These are phyloP conservation scores for Leptopilina clavipes DNA, from an alignment of 1,140 invertebrate genomes.

Conservation along the genomic window DNA sequence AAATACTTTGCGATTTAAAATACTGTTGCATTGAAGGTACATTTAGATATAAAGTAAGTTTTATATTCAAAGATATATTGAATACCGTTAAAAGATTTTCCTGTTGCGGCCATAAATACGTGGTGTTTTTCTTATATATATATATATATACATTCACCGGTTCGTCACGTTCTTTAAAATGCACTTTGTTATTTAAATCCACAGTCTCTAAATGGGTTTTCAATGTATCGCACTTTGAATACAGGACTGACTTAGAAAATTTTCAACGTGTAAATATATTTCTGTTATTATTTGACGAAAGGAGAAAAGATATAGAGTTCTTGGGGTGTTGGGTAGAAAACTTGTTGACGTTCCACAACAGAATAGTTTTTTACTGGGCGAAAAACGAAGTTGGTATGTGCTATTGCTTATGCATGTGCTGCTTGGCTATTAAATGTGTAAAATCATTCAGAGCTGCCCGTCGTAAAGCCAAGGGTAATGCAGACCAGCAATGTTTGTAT, in stretches of 20 bases:
- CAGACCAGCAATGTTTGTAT: slow-evolving; percentile 15
- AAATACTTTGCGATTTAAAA: too few species aligned
- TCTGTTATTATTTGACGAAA: slow-evolving; percentile 25
- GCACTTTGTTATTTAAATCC: slow-evolving; percentile 18
- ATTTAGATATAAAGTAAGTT: background rate
- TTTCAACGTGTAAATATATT: slow-evolving; percentile 22
- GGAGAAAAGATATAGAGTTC: too few species aligned
- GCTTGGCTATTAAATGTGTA: slow-evolving; percentile 30
- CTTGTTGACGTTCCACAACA: slow-evolving; percentile 30
- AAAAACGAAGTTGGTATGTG: slow-evolving; percentile 32
- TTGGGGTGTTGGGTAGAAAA: background rate
- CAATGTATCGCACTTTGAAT: slow-evolving; percentile 23
- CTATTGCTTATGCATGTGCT: slow-evolving; percentile 32
- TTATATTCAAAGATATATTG: background rate
- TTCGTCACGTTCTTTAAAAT: slow-evolving; percentile 46
- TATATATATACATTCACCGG: slow-evolving; percentile 46
- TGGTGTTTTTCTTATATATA: slow-evolving; percentile 49
- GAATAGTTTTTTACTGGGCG: slow-evolving; percentile 25
- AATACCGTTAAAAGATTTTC: slow-evolving; percentile 7
- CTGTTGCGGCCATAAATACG: slow-evolving; percentile 42
- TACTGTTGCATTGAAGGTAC: too few species aligned
- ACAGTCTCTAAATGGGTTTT: background rate
- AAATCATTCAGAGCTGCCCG: slow-evolving; percentile 32
- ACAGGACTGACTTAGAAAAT: slow-evolving; percentile 3
- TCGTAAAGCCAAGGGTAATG: slow-evolving; percentile 17